Conservation (phyloP, 2,113 vertebrate species). For the Campylomormyrus tamandua region DNA sequence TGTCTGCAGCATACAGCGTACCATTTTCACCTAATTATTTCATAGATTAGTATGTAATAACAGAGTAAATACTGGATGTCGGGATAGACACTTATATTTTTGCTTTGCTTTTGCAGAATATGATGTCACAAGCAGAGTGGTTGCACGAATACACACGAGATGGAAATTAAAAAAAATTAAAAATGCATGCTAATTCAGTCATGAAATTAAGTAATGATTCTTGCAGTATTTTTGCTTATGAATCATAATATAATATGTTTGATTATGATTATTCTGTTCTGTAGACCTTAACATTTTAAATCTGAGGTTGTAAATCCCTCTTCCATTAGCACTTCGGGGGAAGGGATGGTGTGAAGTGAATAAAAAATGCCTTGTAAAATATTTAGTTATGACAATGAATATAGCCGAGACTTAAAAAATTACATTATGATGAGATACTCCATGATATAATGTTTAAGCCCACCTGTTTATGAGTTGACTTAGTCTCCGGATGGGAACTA, state of each 20-base stretch:
- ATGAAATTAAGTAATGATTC: constrained; percentile 52
- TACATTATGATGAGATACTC: constrained; percentile 38
- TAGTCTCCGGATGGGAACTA: constrained; percentile 47
- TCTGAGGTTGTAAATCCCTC: constrained; percentile 45
- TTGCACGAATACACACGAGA: constrained; percentile 31
- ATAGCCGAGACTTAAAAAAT: constrained; percentile 36
- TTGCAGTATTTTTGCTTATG: constrained; percentile 45
- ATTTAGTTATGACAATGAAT: constrained; percentile 42
- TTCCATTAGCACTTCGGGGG: constrained; percentile 42
- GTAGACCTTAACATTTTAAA: constrained; percentile 51
- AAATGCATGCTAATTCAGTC: constrained; percentile 51
- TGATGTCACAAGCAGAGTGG: constrained; percentile 1
- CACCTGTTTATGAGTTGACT: constrained; percentile 54
- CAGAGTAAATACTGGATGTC: not conserved
- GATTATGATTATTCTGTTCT: constrained; percentile 53
- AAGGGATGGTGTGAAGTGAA: constrained; percentile 18
- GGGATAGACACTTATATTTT: not conserved
- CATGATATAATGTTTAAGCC: constrained; percentile 40
- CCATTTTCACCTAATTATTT: constrained; percentile 13
- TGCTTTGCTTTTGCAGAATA: constrained; percentile 14
- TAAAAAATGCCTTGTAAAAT: constrained; percentile 33
- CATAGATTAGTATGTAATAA: not conserved
- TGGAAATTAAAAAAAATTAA: constrained; percentile 40
- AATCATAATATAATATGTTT: constrained; percentile 50
- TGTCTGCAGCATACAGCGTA: not conserved